Conservation (phyloP, 2,888 invertebrate genomes). For the Acrobasis consociella region DNA sequence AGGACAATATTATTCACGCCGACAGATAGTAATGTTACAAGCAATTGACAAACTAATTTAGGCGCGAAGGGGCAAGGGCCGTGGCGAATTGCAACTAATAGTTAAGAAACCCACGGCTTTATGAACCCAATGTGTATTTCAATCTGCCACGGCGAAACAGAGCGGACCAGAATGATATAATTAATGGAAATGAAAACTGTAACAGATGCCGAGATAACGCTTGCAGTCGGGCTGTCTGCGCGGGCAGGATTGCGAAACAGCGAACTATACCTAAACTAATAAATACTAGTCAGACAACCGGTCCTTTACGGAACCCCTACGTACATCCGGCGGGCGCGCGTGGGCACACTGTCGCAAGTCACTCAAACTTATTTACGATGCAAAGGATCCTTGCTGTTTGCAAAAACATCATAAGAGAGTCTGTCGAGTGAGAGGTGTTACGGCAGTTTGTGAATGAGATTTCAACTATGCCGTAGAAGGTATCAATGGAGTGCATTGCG, state of each 20-base stretch:
- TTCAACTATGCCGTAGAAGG: constrained; percentile 53
- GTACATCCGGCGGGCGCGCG: constrained; percentile 77
- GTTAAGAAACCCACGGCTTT: constrained; percentile 66
- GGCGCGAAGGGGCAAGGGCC: constrained; percentile 59
- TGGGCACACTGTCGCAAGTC: constrained; percentile 71
- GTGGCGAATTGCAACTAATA: constrained; percentile 64
- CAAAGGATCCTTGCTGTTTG: constrained; percentile 54
- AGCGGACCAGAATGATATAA: constrained; percentile 62
- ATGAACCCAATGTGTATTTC: constrained; percentile 65
- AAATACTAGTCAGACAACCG: constrained; percentile 65
- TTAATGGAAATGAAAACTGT: constrained; percentile 78
- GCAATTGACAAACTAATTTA: constrained; percentile 54
- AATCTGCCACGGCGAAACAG: constrained; percentile 51
- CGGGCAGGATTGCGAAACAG: constrained; percentile 71
- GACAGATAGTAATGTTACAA: constrained; percentile 60
- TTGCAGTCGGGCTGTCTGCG: constrained; percentile 75
- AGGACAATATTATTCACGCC: constrained; percentile 53
- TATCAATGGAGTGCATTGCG: constrained; percentile 63
- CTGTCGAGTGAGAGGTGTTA: constrained; percentile 53
- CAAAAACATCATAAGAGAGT: constrained; percentile 48
- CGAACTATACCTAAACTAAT: constrained; percentile 45
- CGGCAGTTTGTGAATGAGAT: constrained; percentile 57
- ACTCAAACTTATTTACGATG: constrained; percentile 66
- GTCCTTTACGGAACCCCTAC: constrained; percentile 76
- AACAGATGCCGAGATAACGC: constrained; percentile 70